A percentile compares a stretch with the other conserved stretches of the same genome.
phyloP scores from a whole-genome alignment of 2,797 vertebrate genomes.

The Hybognathus amarus region DNA sequence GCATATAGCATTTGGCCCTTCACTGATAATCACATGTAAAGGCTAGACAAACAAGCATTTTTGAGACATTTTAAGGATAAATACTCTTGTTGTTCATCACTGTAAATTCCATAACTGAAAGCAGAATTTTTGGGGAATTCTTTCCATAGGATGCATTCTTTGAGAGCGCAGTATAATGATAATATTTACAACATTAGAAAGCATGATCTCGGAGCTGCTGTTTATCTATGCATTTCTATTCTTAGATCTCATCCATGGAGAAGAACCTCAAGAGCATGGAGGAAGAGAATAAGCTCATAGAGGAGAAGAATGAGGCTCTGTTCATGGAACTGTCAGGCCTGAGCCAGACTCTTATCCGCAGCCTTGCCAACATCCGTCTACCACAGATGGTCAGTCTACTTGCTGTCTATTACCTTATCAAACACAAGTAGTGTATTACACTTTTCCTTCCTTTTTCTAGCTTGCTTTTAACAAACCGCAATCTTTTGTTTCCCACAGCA shows the following conservation, averaged over 20 bases:
- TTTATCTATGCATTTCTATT: background rate
- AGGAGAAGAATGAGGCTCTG: conserved; percentile 95
- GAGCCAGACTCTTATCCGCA: conserved; percentile 95
- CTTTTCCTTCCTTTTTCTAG: background rate
- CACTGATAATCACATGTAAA: background rate
- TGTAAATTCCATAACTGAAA: background rate
- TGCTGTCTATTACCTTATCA: conserved; percentile 22
- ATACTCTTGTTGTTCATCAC: background rate
- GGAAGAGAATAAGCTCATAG: conserved; percentile 96
- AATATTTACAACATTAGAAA: background rate
- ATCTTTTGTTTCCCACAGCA: conserved; percentile 68
- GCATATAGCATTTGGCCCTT: background rate
- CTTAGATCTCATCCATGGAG: conserved; percentile 96
- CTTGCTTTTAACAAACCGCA: background rate
- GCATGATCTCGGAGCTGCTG: conserved; percentile 20
- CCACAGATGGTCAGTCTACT: conserved; percentile 89
- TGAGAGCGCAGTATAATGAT: background rate
- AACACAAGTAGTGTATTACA: background rate
- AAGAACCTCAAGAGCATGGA: conserved; percentile 96
- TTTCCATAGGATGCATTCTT: background rate
- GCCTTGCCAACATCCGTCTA: conserved; percentile 94
- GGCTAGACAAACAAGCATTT: background rate
- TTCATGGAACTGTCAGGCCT: conserved; percentile 95
- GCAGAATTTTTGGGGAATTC: too few species aligned
- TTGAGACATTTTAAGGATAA: background rate